Evolutionary conservation across 2,888 invertebrate genomes (phyloP), one percentile per base, ranked within the genome.

Genomic region (Spatulosminthurus flaviceps): DNA sequence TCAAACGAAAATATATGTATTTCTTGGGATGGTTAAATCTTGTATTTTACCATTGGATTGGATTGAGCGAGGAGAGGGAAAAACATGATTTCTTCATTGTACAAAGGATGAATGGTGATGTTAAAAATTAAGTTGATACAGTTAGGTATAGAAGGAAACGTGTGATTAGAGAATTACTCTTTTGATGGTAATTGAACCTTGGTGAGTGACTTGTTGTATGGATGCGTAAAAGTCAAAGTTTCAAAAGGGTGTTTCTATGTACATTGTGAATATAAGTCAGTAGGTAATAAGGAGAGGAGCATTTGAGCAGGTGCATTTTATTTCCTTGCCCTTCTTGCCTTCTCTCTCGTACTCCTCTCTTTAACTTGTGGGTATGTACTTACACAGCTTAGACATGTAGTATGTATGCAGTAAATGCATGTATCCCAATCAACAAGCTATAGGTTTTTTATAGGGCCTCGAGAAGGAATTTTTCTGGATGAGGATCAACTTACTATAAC

Each of bases 241-340:
- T 24, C 28, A n/a, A 19, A 28, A 28, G 67, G 28, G 19, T 67
- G 28, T 28, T 67, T 51, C 16, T 51, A 51, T 51, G 4, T 19
- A 64, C 19, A 64, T 9, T 28, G 67, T 24, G 29, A 67, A 67
- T 67, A 29, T 67, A n/a, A 67, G 67, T 67, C 26, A 67, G 67
- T 67, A 67, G 67, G 67, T 67, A 28, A 67, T 2, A 67, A 24
- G 67, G n/a, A n/a, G n/a, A 29, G 9, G 28, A 13, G 67, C 26
- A 67, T 5, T 26, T 28, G 19, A 28, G 29, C 28, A 67, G 26
- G 29, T 28, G 29, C 11, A 67, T 26, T 67, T 21, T 28, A 28
- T 67, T 28, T 16, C 16, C 7, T 13, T 19, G 4, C 16, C n/a
- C 13, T 13, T 21, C 4, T 61, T 61, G 11, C 19, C 19, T 7